These are phyloP conservation scores for Panthera tigris DNA, from an alignment of 2,113 vertebrate genomes.

Conservation along the genomic window DNA sequence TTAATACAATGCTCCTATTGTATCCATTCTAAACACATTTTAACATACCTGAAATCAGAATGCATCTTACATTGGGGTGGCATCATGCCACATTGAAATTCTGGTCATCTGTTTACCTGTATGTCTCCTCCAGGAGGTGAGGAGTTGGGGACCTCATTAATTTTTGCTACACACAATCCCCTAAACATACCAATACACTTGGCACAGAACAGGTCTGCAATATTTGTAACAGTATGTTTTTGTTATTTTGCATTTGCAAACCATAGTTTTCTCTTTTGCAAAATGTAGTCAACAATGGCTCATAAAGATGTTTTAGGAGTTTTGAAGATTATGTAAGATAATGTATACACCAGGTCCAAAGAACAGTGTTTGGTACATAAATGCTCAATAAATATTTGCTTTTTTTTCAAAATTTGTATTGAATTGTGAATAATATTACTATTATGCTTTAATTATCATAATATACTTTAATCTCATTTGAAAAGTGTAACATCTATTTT, in stretches of 20 bases:
- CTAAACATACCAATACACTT: neutral
- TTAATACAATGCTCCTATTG: neutral
- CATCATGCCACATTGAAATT: neutral
- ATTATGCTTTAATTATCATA: neutral
- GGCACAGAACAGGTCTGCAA: neutral
- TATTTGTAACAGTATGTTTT: neutral
- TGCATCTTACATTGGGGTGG: neutral
- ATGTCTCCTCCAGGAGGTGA: neutral
- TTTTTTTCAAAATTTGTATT: neutral
- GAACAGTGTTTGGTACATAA: neutral
- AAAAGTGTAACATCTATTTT: constrained; percentile 1
- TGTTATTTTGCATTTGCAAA: neutral
- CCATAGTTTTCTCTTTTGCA: neutral
- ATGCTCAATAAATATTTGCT: neutral
- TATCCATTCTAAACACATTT: neutral
- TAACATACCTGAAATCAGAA: neutral
- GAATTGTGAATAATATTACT: neutral
- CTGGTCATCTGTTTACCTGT: neutral
- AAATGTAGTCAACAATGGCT: neutral
- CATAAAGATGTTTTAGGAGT: neutral
- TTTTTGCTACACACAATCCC: neutral
- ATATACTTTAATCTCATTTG: neutral
- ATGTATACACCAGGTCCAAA: neutral
- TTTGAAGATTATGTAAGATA: constrained; percentile 31
- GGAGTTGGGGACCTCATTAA: neutral